A percentile compares a stretch with the other conserved stretches of the same genome.
phyloP scores from a whole-genome alignment of 2,888 invertebrate species.

The Pseudococcus viburni region DNA sequence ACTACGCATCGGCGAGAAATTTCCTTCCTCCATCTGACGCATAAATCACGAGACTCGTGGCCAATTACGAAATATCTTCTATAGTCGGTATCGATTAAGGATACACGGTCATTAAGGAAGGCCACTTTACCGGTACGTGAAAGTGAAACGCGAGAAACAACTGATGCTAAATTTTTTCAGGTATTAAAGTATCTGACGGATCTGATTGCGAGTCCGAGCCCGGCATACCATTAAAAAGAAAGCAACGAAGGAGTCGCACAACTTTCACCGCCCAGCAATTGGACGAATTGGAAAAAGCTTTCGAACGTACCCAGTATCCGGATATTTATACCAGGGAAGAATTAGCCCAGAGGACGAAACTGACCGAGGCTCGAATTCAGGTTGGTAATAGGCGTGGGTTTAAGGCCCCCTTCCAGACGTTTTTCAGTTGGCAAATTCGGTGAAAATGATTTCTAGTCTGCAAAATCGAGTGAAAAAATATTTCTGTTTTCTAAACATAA shows the following conservation, averaged over 20 bases:
- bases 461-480: no score
- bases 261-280: conserved; percentile 95
- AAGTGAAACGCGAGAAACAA: conserved; percentile 12
- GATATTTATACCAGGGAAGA: conserved; percentile 96
- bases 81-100: neutral
- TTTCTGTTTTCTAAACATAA: no score
- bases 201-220: conserved; percentile 93
- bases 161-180: neutral
- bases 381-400: conserved; percentile 72
- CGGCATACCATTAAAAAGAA: conserved; percentile 89
- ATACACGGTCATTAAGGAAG: conserved; percentile 38
- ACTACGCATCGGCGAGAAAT: no score
- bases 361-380: conserved; percentile 95
- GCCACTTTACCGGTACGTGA: conserved; percentile 1
- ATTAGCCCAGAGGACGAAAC: conserved; percentile 88
- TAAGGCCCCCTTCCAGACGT: no score
- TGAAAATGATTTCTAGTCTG: no score
- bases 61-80: neutral
- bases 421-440: no score
- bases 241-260: conserved; percentile 91
- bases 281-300: conserved; percentile 91
- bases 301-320: conserved; percentile 94
- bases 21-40: no score
- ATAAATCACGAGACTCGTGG: neutral
- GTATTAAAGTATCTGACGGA: conserved; percentile 71